Conservation (phyloP, 1,140 invertebrate genomes). For the Cydia pomonella region DNA sequence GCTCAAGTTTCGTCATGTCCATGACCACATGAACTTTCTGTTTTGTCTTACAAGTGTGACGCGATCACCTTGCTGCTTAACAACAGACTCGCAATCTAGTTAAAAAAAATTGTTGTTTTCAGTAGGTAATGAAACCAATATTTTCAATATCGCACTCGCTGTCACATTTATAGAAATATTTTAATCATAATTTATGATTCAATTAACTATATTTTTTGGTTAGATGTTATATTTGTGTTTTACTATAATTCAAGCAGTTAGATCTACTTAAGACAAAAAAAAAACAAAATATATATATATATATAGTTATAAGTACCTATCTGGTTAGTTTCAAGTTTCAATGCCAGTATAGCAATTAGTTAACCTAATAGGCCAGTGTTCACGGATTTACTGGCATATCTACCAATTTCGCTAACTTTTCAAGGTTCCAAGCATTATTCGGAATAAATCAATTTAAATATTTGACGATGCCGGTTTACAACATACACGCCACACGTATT, state of each 20-base stretch:
- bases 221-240: too few relatives aligned
- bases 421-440: slow-evolving; percentile 5
- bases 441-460: background rate
- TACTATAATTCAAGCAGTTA: too few relatives aligned
- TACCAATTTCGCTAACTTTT: slow-evolving; percentile 28
- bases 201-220: too few relatives aligned
- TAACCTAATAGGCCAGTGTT: slow-evolving; percentile 15
- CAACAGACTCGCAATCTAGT: too few relatives aligned
- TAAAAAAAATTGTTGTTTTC: too few relatives aligned
- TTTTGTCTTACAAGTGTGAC: background rate
- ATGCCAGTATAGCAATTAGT: slow-evolving; percentile 27
- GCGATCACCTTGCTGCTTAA: too few relatives aligned
- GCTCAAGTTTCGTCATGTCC: background rate
- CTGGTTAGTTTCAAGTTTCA: background rate
- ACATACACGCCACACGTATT: background rate
- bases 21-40: background rate
- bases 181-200: too few relatives aligned
- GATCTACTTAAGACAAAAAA: background rate
- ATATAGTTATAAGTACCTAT: background rate
- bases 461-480: background rate
- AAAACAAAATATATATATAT: background rate
- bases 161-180: background rate
- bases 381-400: slow-evolving; percentile 16
- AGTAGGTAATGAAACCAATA: too few relatives aligned
- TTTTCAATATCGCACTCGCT: too few relatives aligned